Base-by-base conservation (phyloP, 2,888 invertebrate species). In the Teleiodes luculella region DNA sequence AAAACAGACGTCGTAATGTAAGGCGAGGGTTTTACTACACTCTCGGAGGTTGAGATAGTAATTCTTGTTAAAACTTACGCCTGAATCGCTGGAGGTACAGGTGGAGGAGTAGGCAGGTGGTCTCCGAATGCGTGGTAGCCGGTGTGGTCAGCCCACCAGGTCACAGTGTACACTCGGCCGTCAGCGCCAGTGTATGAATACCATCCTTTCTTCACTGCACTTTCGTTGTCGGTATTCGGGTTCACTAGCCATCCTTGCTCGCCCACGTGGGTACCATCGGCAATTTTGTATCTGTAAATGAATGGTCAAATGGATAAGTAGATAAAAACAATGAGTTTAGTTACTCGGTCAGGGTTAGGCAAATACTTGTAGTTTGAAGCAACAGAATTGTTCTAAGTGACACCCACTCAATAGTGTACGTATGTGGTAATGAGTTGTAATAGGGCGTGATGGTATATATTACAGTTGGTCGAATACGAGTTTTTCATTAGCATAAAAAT, bases 91-190 rank as follows among this genome's bases (percentile, higher is more conserved):
- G 78, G 63, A 3, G 85, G 85, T n/a, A 80, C 70, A 0, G 88
- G 83, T 0, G 83, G 84, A 1, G 89, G 76, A 5, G 76, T 83
- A 5, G 90, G 90, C 24, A 90, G 65, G 55, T 90, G 90, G 54
- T 82, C 86, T 1, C 90, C 90, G 18, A 59, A 74, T 0, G 90
- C 87, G 51, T 88, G 87, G 82, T 68, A 90, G 0, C 90, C 90
- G 20, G 78, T 84, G 16, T 83, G 71, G 60, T 90, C 90, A 24
- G 90, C 90, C 77, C 82, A 87, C 68, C 83, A 90, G 1, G 74
- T 83, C 20, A 86, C 84, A 0, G 83, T 83, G 80, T 90, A 90
- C 8, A 74, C 69, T 60, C 79, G 84, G 63, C 88, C 89, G 39
- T 90, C 86, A 48, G 68, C 72, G 0, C 79, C 90, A 0, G 70